Evolutionary conservation across 64 coral and sea anemone species (phyloP).

Genomic region (Astreopora myriophthalma): DNA sequence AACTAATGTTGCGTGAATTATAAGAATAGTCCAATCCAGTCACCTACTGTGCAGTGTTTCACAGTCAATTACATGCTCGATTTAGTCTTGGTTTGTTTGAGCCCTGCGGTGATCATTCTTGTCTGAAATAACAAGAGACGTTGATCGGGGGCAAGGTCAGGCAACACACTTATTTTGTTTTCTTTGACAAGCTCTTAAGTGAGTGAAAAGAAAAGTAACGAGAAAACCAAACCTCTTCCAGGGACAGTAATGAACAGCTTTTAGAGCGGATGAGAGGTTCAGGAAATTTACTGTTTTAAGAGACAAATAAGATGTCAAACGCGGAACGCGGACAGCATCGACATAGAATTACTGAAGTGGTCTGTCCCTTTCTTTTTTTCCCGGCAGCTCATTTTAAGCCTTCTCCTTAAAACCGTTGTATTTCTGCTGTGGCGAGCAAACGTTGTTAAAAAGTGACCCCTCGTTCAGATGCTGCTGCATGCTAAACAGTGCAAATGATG

Average conservation of each 20-base stretch:
- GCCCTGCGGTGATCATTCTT: conserved; percentile 3
- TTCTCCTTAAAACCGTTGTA: no score
- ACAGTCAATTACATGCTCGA: not conserved
- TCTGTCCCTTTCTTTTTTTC: no score
- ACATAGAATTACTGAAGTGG: no score
- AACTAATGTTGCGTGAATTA: not conserved
- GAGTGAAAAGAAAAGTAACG: not conserved
- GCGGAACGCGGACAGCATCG: no score
- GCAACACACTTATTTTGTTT: not conserved
- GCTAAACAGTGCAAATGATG: no score
- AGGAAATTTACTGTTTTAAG: no score
- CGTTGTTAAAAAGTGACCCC: no score
- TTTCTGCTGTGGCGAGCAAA: no score
- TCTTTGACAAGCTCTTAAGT: no score
- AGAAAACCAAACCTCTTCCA: not conserved
- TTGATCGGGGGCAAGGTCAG: not conserved
- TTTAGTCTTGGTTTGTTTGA: not conserved
- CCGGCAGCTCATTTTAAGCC: no score
- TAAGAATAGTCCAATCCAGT: not conserved
- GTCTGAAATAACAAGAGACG: not conserved
- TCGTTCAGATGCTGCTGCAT: no score
- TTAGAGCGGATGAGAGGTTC: not conserved
- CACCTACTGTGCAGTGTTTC: not conserved
- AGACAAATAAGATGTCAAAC: no score
- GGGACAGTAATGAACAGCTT: not conserved